Evolutionary conservation across 2,113 vertebrate genomes (phyloP), one percentile per base, ranked within the genome.

Genomic region (Actenoides hombroni): DNA sequence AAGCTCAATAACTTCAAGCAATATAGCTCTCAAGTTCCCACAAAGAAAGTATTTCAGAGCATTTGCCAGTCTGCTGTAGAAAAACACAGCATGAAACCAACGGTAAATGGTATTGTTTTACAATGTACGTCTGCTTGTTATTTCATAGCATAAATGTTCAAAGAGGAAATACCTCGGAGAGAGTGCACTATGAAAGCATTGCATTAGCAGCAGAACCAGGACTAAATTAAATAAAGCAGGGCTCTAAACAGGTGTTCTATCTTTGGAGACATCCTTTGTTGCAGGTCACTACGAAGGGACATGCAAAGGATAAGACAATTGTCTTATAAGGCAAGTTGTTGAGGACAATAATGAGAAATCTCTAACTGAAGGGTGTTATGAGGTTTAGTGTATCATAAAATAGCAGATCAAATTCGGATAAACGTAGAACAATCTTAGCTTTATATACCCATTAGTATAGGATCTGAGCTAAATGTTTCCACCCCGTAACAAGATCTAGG

Each of bases 81-180:
- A 95, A 90, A 95, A 39, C 25, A 13, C 48, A 65, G 25, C 37
- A 61, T 74, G 88, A 79, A 90, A 81, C 40, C 40, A 46, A 6
- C 33, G 61, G 44, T 57, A 88, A 80, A 63, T 7, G 31, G 31
- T 37, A 88, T 94, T 97, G 79, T 86, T 94, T 88, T 71, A 86
- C 26, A 31, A 29, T 71, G 16, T 7, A 11, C 18, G 19, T 82
- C 28, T 40, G 35, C 40, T 60, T 91, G 84, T 84, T 96, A 71
- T 94, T 96, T 74, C 73, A 35, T 5, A 69, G 39, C 19, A 73
- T 60, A 92, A 57, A 44, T 56, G 51, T 63, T 68, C 33, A 3
- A 39, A 68, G 31, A 84, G 67, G 85, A 96, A 90, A 90, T 73
- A 37, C 44, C 44, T 83, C 54, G 60, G 56, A 42, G 18, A 53